Base-by-base conservation (phyloP, 2,888 invertebrate species). In the Ectemnius continuus region DNA sequence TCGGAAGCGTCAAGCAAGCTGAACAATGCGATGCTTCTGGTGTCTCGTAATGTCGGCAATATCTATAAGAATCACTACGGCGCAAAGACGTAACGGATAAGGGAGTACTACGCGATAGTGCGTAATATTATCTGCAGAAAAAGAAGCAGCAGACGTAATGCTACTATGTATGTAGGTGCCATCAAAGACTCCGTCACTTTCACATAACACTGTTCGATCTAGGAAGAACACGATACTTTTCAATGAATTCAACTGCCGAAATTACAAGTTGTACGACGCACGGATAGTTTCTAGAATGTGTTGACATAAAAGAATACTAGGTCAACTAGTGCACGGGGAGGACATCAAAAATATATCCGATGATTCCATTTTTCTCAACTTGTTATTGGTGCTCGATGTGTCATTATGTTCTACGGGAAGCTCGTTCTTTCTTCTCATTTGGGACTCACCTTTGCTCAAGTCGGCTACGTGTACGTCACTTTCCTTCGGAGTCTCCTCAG, bases 301-400 rank as follows among this genome's bases (percentile, higher is more conserved):
- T 18, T 18, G 26, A 16, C 11, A 26, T 48, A 14, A 61, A 23
- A 58, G 63, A 47, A 66, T 20, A 45, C 66, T 58, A 69, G 65
- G 60, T 66, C 65, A 61, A 14, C 26, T 52, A 18, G 4, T 60
- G 56, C 26, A 36, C 36, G 67, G 48, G 62, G 60, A 76, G 47
- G 18, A 63, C 60, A 66, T 61, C 61, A 48, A 52, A 70, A 78
- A 67, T 66, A 57, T 72, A 57, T 65, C 67, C 70, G 69, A 73
- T 70, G 73, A 73, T 66, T 78, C 77, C 67, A 78, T 78, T 78
- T 65, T 66, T 68, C 69, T 73, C 70, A 73, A 70, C 77, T 70
- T 73, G 68, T 78, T 78, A 78, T 78, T 70, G 78, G 73, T 70
- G 66, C 71, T 70, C 67, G 73, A 78, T 73, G 59, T 66, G 78